These are phyloP conservation scores for Cataglyphis rosenhaueri DNA, from an alignment of 2,888 invertebrate species.

Conservation along the genomic window DNA sequence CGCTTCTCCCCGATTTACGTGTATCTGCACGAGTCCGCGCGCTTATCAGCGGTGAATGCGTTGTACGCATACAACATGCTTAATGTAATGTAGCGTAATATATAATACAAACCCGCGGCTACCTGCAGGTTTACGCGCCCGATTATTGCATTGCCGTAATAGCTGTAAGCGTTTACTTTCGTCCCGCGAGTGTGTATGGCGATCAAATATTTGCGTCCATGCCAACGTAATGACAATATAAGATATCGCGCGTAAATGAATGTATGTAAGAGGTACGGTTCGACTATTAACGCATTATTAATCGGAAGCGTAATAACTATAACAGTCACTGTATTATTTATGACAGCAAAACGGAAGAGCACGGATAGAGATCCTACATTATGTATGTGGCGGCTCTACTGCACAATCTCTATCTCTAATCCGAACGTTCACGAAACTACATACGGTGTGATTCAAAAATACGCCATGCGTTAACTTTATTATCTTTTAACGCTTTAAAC, in stretches of 20 bases:
- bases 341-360: not conserved
- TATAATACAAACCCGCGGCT: constrained; percentile 51
- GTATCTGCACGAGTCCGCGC: constrained; percentile 46
- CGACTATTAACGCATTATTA: constrained; percentile 35
- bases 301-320: not conserved
- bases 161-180: constrained; percentile 48
- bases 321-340: constrained; percentile 5
- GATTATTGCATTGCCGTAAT: constrained; percentile 53
- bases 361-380: not conserved
- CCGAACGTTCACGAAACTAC: not conserved
- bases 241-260: constrained; percentile 44
- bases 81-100: constrained; percentile 53
- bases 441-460: not conserved
- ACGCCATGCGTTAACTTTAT: not conserved
- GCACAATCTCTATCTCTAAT: not conserved
- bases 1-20: constrained; percentile 40
- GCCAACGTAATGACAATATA: constrained; percentile 51
- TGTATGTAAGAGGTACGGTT: constrained; percentile 3
- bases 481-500: not conserved
- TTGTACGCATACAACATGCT: constrained; percentile 52
- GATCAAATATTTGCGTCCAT: constrained; percentile 47
- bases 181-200: constrained; percentile 45
- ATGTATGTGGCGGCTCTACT: not conserved
- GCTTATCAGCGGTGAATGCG: constrained; percentile 47
- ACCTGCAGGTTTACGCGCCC: constrained; percentile 55